Evolutionary conservation across 2,113 vertebrate genomes (phyloP), one percentile per base, ranked within the genome.

Genomic region (Alectura lathami): DNA sequence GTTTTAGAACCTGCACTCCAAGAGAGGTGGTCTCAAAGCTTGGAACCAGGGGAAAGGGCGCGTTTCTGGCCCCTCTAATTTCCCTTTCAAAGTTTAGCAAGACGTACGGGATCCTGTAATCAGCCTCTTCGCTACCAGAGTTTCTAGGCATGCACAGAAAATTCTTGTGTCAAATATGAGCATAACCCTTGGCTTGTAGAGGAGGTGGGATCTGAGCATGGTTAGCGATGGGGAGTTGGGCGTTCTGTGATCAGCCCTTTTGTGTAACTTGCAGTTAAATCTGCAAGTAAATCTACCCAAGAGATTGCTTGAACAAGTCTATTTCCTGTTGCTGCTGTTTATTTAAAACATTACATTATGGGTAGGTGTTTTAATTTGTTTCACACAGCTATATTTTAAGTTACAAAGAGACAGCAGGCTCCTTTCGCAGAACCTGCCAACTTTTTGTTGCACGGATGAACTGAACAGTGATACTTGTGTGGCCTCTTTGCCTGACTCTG

Each of bases 241-340:
- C 53, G 22, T 62, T 67, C 24, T 0, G 0, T 21, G 42, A 47
- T 59, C 32, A 1, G 53, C 84, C 1, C 1, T 78, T 75, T 89
- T 34, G 6, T 84, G 8, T 47, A 69, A 40, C 21, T 63, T 74
- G 47, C 0, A 0, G 24, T 75, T 72, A 47, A 1, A n/a, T 76
- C 64, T 72, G 5, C n/a, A n/a, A n/a, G n/a, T n/a, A n/a, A n/a
- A n/a, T n/a, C 59, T 91, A 51, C 11, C 17, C n/a, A 27, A 84
- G 66, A 63, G 78, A 43, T 48, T 74, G 24, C 53, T 47, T 78
- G 32, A 75, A n/a, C 11, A 47, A 78, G 32, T 85, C 89, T 83
- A 60, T 63, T 91, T 77, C 38, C 9, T 81, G 22, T 29, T 48
- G 9, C 53, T 93, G 23, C 34, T 53, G 32, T 68, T 88, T 54